Base-by-base conservation (phyloP, 2,888 invertebrate genomes). In the Acutogordius australiensis region DNA sequence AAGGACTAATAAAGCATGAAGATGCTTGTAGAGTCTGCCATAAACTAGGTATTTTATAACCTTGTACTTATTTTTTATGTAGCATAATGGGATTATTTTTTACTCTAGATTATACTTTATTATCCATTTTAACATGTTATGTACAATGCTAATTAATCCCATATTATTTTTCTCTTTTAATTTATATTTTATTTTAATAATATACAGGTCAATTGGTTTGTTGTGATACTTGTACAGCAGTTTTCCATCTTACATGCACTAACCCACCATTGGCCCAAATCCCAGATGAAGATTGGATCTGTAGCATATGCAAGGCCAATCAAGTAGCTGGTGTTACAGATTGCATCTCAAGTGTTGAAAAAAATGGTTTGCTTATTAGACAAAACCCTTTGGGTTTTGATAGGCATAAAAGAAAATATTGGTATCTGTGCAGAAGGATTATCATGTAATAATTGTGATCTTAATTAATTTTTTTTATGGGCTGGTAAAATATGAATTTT, bases 171-270 rank as follows among this genome's bases (percentile, higher is more conserved):
- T 37, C 8, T n/a, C n/a, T 13, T 13, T 37, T 61, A 21, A n/a
- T 28, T 13, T n/a, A 28, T 18, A 28, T 60, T 23, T 51, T 63
- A 64, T 29, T 63, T n/a, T 70, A 70, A 62, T 66, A 51, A 18
- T n/a, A 4, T 57, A 2, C 69, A 61, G 97, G 94, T 28, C 90
- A 91, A 71, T 75, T 97, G 59, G 73, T 97, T 13, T 91, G 91
- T 70, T 97, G 97, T 73, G 94, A 94, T 73, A 86, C 86, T 1
- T 97, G 97, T 68, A 87, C 94, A 26, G 94, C 94, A 29, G 90
- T 91, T 27, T 97, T 86, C 72, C 97, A 97, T 72, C 75, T 94
- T 68, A 84, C 84, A 67, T 97, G 97, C 74, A 83, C 90, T 60
- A 87, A 88, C 69, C 91, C 91, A 60, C 86, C 88, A 13, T 74